phyloP scores from a whole-genome alignment of 2,113 vertebrate genomes.

The Cathartes aura region DNA sequence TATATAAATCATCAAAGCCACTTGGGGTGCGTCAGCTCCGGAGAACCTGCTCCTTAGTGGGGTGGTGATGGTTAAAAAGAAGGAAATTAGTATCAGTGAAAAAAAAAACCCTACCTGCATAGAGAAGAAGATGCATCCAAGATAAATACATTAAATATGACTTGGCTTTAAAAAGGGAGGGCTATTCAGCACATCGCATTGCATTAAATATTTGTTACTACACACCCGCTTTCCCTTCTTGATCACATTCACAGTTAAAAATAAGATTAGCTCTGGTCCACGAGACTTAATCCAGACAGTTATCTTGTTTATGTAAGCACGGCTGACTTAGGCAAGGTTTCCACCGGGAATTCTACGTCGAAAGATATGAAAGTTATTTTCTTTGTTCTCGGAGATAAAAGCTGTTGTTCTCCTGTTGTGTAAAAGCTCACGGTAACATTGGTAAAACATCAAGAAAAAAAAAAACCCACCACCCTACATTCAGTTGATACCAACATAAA shows the following conservation, averaged over 20 bases:
- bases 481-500: constrained; percentile 53
- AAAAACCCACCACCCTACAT: not conserved
- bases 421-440: constrained; percentile 38
- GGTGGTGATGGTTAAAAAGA: not conserved
- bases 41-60: constrained; percentile 16
- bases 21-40: not conserved
- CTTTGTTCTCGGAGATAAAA: constrained; percentile 68
- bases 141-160: not conserved
- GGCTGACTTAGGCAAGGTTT: constrained; percentile 55
- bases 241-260: constrained; percentile 65
- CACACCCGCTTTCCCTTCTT: constrained; percentile 5
- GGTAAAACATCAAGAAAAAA: constrained; percentile 56
- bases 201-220: constrained; percentile 1
- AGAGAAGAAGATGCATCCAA: not conserved
- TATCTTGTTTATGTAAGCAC: constrained; percentile 59
- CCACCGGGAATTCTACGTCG: constrained; percentile 25
- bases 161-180: not conserved
- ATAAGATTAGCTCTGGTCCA: constrained; percentile 57
- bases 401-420: constrained; percentile 53
- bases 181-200: not conserved
- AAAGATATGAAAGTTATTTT: constrained; percentile 63
- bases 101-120: not conserved
- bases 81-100: not conserved
- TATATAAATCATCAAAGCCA: not conserved
- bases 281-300: constrained; percentile 54